phyloP scores from a whole-genome alignment of 2,888 invertebrate genomes.

The Acanthoscelides obtectus region DNA sequence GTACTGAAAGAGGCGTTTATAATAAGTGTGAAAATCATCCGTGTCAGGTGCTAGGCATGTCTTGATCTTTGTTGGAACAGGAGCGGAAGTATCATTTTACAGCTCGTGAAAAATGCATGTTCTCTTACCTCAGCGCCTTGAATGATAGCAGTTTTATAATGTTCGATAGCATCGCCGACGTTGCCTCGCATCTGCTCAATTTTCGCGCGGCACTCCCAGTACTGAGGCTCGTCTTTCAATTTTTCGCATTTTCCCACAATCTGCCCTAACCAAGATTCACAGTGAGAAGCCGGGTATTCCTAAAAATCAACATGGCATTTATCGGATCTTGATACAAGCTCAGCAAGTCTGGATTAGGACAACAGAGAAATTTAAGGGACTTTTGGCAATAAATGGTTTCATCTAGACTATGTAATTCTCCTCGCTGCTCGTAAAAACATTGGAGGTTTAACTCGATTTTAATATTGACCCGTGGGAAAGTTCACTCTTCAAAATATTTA shows the following conservation, averaged over 20 bases:
- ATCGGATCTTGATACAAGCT: no score
- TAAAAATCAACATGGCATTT: slow-evolving; percentile 25
- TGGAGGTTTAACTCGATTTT: no score
- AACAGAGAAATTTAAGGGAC: no score
- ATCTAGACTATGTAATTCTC: no score
- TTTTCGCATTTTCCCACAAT: slow-evolving; percentile 48
- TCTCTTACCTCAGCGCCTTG: slow-evolving; percentile 54
- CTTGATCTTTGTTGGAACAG: no score
- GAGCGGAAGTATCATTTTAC: no score
- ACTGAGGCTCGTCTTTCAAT: slow-evolving; percentile 48
- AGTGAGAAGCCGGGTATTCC: slow-evolving; percentile 55
- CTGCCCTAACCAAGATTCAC: slow-evolving; percentile 53
- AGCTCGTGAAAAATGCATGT: neutral
- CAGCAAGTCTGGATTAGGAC: no score
- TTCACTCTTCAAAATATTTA: no score
- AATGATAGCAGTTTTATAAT: slow-evolving; percentile 55
- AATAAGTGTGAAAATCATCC: neutral
- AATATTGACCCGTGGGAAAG: no score
- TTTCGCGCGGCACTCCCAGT: slow-evolving; percentile 60
- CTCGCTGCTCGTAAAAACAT: no score
- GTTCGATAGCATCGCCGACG: slow-evolving; percentile 54
- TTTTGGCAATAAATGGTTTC: no score
- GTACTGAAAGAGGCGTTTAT: neutral
- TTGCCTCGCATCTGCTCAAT: slow-evolving; percentile 54
- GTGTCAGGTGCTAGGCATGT: no score